A percentile compares a stretch with the other conserved stretches of the same genome.
Evolutionary conservation across 2,113 vertebrate genomes (phyloP).

Genomic region (Anoplopoma fimbria): DNA sequence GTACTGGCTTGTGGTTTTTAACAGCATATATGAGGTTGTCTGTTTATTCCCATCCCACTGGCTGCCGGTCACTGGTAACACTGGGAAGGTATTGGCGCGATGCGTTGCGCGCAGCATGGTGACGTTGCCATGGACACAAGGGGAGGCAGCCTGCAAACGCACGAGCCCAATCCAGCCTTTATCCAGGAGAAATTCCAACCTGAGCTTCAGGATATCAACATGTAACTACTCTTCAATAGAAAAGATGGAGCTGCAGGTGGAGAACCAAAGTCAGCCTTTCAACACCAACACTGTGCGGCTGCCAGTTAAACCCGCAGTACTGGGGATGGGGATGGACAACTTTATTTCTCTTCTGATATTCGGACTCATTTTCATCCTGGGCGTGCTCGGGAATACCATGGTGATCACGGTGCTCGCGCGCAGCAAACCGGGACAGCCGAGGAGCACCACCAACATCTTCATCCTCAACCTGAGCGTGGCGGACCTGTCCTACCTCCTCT

Average conservation of each 20-base stretch:
- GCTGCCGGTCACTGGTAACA: not conserved
- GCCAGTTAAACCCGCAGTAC: slow-evolving; percentile 61
- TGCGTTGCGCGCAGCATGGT: slow-evolving; percentile 32
- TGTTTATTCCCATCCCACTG: slow-evolving; percentile 1
- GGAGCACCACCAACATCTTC: slow-evolving; percentile 94
- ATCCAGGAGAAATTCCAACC: not conserved
- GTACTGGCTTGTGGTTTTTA: too few species aligned
- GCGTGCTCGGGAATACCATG: slow-evolving; percentile 91
- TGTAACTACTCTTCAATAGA: slow-evolving; percentile 6
- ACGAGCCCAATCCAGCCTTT: slow-evolving; percentile 17
- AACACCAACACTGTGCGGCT: slow-evolving; percentile 16
- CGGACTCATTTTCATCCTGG: slow-evolving; percentile 89
- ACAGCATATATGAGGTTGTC: not conserved
- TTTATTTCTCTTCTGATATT: slow-evolving; percentile 90
- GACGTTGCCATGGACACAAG: slow-evolving; percentile 48
- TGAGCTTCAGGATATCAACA: slow-evolving; percentile 5
- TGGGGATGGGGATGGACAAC: slow-evolving; percentile 90
- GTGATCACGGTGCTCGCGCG: slow-evolving; percentile 93
- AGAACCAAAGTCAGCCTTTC: slow-evolving; percentile 59
- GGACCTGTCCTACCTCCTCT: slow-evolving; percentile 94
- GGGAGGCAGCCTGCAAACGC: slow-evolving; percentile 17
- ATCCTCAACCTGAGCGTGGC: slow-evolving; percentile 95
- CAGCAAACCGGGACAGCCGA: slow-evolving; percentile 86
- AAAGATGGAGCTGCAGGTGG: slow-evolving; percentile 52
- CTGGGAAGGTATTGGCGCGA: slow-evolving; percentile 38